Conservation (phyloP, 1,140 invertebrate species). For the Archegozetes longisetosus region DNA sequence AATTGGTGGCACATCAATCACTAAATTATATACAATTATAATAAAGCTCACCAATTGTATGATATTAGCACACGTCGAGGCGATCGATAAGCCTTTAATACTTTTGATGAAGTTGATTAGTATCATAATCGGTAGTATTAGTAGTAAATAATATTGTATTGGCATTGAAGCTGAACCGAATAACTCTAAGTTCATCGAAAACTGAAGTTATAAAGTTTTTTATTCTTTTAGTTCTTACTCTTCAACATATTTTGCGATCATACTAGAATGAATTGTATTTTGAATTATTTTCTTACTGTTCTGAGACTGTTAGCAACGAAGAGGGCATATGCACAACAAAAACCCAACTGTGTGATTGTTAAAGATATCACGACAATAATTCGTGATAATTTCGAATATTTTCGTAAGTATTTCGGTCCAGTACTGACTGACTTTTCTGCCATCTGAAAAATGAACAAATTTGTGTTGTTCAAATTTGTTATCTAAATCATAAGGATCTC, state of each 20-base stretch:
- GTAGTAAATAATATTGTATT: slow-evolving; percentile 37
- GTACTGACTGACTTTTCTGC: slow-evolving; percentile 40
- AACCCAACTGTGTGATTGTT: slow-evolving; percentile 79
- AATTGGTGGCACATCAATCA: slow-evolving; percentile 23
- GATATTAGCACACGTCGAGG: slow-evolving; percentile 59
- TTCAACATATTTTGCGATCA: not conserved
- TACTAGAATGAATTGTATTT: not conserved
- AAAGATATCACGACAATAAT: slow-evolving; percentile 29
- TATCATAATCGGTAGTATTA: slow-evolving; percentile 51
- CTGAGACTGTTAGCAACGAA: slow-evolving; percentile 68
- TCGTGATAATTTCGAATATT: slow-evolving; percentile 23
- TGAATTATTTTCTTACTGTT: not conserved
- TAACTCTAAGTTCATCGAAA: slow-evolving; percentile 12
- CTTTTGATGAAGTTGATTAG: slow-evolving; percentile 56
- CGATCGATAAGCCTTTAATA: slow-evolving; percentile 60
- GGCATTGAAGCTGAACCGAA: slow-evolving; percentile 1
- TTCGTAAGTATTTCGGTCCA: slow-evolving; percentile 44
- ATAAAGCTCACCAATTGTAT: slow-evolving; percentile 40
- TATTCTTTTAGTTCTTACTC: not conserved
- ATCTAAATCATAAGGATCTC: slow-evolving; percentile 28
- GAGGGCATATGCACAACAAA: slow-evolving; percentile 88
- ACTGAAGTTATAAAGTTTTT: not conserved
- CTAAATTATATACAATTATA: slow-evolving; percentile 36
- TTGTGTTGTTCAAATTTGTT: not conserved
- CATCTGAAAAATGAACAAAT: not conserved